Percentiles rank a stretch among this genome's conserved stretches.
phyloP scores from a whole-genome alignment of 2,888 invertebrate genomes.

The Tanypteryx hageni region DNA sequence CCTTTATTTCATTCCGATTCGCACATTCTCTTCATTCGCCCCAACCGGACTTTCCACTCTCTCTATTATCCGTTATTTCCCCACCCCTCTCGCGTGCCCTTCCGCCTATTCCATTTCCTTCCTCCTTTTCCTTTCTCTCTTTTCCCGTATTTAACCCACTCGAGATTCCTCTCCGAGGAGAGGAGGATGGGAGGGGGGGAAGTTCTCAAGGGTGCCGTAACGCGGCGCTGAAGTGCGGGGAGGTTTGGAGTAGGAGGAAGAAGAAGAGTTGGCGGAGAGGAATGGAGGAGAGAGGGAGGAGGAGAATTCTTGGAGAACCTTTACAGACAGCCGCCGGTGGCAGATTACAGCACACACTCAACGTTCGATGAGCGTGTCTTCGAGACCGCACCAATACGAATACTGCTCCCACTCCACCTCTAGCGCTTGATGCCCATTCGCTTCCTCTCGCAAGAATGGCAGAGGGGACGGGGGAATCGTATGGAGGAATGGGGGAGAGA shows the following conservation, averaged over 20 bases:
- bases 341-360: conserved; percentile 20
- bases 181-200: neutral
- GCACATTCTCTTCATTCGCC: too few relatives aligned
- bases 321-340: conserved; percentile 10
- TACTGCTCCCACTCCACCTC: neutral
- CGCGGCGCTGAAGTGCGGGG: conserved; percentile 10
- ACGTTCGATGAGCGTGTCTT: conserved; percentile 22
- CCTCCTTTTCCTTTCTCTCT: neutral
- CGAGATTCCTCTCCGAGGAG: neutral
- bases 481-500: neutral
- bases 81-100: neutral
- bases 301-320: conserved; percentile 11
- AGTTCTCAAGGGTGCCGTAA: conserved; percentile 10
- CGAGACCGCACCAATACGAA: neutral
- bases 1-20: too few relatives aligned
- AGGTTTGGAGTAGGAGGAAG: neutral
- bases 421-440: neutral
- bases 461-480: neutral
- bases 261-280: neutral
- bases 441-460: neutral
- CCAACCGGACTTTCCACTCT: too few relatives aligned
- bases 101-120: neutral
- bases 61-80: neutral
- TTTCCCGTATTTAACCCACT: neutral
- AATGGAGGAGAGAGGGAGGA: neutral